Evolutionary conservation across 2,797 vertebrate genomes (phyloP).

Genomic region (Esox lucius): DNA sequence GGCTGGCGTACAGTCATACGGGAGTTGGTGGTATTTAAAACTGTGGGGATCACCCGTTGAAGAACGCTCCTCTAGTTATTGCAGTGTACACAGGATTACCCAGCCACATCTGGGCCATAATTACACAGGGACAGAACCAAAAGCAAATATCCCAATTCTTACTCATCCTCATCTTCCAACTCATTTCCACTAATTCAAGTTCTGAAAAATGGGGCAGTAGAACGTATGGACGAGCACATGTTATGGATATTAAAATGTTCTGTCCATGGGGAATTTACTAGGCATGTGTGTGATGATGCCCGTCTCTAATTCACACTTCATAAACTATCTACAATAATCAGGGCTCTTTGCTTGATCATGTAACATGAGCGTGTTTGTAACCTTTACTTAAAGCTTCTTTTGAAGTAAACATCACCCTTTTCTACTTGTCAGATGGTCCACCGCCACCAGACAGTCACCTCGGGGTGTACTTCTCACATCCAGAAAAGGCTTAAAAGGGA

Average conservation of each 20-base stretch:
- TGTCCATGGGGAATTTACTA: constrained; percentile 11
- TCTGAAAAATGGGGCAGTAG: constrained; percentile 1
- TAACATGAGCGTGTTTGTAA: no score
- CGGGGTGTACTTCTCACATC: no score
- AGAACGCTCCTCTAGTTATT: constrained; percentile 33
- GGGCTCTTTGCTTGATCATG: no score
- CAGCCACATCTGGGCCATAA: constrained; percentile 1
- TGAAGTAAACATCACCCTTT: no score
- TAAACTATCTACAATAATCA: no score
- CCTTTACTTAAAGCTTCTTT: no score
- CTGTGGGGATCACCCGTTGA: constrained; percentile 8
- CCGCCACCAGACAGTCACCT: no score
- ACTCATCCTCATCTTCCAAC: not conserved
- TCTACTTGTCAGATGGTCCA: no score
- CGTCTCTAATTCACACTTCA: no score
- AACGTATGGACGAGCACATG: constrained; percentile 2
- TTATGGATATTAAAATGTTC: constrained; percentile 23
- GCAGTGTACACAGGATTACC: constrained; percentile 17
- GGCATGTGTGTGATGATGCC: not conserved
- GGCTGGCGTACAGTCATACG: constrained; percentile 23
- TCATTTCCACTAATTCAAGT: constrained; percentile 4
- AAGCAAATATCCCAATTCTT: constrained; percentile 20
- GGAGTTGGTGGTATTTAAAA: constrained; percentile 35
- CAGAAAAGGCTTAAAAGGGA: no score
- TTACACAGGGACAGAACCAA: constrained; percentile 3